Percentiles rank a stretch among this genome's conserved stretches.
Evolutionary conservation across 2,888 invertebrate species (phyloP).

Genomic region (Ischnura elegans): DNA sequence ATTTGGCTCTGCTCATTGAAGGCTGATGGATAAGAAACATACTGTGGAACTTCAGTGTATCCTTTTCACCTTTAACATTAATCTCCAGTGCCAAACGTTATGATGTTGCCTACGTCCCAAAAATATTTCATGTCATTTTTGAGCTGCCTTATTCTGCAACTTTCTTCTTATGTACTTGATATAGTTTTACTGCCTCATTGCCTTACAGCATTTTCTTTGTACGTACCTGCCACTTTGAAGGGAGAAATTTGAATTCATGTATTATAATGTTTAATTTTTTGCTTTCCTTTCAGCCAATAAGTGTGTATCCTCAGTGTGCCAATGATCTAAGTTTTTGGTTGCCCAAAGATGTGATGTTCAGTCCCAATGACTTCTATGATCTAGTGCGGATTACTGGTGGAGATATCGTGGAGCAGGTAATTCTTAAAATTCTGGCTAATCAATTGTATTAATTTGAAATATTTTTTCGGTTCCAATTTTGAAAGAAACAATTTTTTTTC

Average conservation of each 20-base stretch:
- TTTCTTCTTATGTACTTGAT: too few species aligned
- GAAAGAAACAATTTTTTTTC: too few species aligned
- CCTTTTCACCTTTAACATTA: too few species aligned
- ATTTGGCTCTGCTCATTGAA: too few species aligned
- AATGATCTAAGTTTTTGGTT: slow-evolving; percentile 99
- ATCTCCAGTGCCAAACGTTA: too few species aligned
- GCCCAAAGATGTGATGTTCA: slow-evolving; percentile 84
- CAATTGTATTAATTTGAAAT: background rate
- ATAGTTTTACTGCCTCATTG: too few species aligned
- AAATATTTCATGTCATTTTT: too few species aligned
- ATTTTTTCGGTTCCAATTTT: background rate
- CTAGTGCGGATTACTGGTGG: slow-evolving; percentile 92
- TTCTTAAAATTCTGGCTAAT: background rate
- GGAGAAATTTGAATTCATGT: background rate
- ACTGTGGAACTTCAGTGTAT: too few species aligned
- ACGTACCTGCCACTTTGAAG: too few species aligned
- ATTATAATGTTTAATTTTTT: background rate
- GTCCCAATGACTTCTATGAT: slow-evolving; percentile 94
- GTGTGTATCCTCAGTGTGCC: slow-evolving; percentile 90
- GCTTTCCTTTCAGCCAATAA: slow-evolving; percentile 82
- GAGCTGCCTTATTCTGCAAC: background rate
- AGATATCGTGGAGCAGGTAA: slow-evolving; percentile 95
- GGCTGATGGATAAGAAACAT: too few species aligned
- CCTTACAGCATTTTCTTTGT: too few species aligned
- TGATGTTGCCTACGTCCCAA: too few species aligned